Conservation (phyloP, 2,888 invertebrate genomes). For the Drosophila diplacantha region DNA sequence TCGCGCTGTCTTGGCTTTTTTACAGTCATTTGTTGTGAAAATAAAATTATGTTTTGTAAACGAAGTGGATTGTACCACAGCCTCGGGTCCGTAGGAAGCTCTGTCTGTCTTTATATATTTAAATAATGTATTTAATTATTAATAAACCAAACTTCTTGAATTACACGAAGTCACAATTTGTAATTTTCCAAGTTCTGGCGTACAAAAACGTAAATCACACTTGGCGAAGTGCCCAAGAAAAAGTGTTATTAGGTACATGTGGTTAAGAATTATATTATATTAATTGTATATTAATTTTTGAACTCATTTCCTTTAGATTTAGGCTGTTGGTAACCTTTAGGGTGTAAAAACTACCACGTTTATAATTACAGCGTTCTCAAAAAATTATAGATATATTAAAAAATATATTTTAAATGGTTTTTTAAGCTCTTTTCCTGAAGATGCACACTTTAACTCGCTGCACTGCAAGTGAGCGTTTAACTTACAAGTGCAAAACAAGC, state of each 20-base stretch:
- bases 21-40: constrained; percentile 1
- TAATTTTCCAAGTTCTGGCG: too few species aligned
- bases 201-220: neutral
- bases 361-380: too few species aligned
- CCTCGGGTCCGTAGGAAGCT: neutral
- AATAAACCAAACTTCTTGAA: too few species aligned
- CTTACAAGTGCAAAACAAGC: neutral
- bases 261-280: too few species aligned
- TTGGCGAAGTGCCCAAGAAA: neutral
- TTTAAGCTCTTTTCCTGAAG: neutral
- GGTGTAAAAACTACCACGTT: neutral
- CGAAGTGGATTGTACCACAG: neutral
- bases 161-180: too few species aligned
- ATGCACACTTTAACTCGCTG: neutral
- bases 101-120: neutral
- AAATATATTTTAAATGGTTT: neutral
- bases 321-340: neutral
- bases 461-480: neutral
- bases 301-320: neutral
- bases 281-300: neutral
- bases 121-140: neutral
- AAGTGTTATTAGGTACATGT: neutral
- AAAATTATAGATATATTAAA: neutral
- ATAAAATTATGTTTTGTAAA: neutral
- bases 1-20: neutral